Evolutionary conservation across 2,888 invertebrate species (phyloP).

Genomic region (Bibio marci): DNA sequence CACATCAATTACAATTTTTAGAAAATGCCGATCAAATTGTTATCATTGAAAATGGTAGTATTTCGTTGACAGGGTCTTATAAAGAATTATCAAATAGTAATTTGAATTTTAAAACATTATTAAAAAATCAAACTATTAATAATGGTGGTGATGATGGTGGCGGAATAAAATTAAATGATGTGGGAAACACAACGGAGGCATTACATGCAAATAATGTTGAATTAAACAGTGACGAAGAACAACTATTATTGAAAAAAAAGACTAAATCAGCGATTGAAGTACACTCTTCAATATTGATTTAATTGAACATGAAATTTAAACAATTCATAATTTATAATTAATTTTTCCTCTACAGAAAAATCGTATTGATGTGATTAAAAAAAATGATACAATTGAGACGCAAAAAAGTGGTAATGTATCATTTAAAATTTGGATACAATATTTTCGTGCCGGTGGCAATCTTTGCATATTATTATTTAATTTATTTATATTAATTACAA

Average conservation of each 20-base stretch:
- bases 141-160: conserved; percentile 11
- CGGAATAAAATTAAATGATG: conserved; percentile 8
- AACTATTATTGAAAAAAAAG: conserved; percentile 23
- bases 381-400: conserved; percentile 19
- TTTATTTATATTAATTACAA: conserved; percentile 31
- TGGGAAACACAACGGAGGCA: conserved; percentile 8
- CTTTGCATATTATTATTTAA: conserved; percentile 29
- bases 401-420: conserved; percentile 29
- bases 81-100: conserved; percentile 31
- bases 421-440: conserved; percentile 26
- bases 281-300: too few species aligned
- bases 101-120: conserved; percentile 34
- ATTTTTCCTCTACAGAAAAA: too few species aligned
- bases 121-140: conserved; percentile 26
- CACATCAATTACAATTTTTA: conserved; percentile 63
- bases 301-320: too few species aligned
- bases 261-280: too few species aligned
- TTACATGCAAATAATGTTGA: conserved; percentile 11
- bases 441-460: conserved; percentile 34
- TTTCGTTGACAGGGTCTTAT: conserved; percentile 31
- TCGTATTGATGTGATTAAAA: not conserved
- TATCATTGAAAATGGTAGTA: conserved; percentile 37
- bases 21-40: conserved; percentile 42
- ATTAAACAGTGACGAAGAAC: conserved; percentile 23
- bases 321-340: too few species aligned